These are phyloP conservation scores for Rhysida immarginata DNA, from an alignment of 1,140 invertebrate genomes.

Conservation along the genomic window DNA sequence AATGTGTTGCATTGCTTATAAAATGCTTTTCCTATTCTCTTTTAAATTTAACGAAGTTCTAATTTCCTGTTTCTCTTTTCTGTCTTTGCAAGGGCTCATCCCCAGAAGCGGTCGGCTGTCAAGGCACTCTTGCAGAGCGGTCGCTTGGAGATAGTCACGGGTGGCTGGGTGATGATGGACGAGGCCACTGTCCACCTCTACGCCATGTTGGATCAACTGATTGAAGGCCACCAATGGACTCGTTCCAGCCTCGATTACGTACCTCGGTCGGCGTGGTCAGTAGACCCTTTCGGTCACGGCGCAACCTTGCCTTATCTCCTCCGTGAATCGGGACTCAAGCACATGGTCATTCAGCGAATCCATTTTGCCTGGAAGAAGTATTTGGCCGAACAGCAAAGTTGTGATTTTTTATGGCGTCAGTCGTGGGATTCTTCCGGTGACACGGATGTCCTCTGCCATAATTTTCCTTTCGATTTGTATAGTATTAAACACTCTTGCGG, in stretches of 20 bases:
- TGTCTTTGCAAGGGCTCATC: conserved; percentile 44
- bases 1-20: too few species aligned
- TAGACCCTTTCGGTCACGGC: conserved; percentile 80
- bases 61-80: too few species aligned
- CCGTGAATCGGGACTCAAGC: conserved; percentile 48
- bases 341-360: conserved; percentile 41
- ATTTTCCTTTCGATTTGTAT: conserved; percentile 89
- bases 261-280: conserved; percentile 67
- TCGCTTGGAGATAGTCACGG: conserved; percentile 85
- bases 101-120: conserved; percentile 43
- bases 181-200: conserved; percentile 88
- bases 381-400: conserved; percentile 64
- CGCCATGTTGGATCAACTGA: conserved; percentile 88
- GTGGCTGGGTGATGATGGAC: conserved; percentile 97
- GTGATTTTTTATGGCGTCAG: conserved; percentile 76
- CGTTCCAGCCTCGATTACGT: conserved; percentile 54
- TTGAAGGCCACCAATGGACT: conserved; percentile 88
- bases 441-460: conserved; percentile 57
- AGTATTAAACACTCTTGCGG: conserved; percentile 86
- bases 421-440: conserved; percentile 44
- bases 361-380: conserved; percentile 66
- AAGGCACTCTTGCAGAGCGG: conserved; percentile 63
- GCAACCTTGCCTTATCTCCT: conserved; percentile 70
- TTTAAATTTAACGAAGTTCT: too few species aligned
- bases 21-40: too few species aligned